Conservation (phyloP, 1,140 invertebrate species). For the Diorhabda elongata region DNA sequence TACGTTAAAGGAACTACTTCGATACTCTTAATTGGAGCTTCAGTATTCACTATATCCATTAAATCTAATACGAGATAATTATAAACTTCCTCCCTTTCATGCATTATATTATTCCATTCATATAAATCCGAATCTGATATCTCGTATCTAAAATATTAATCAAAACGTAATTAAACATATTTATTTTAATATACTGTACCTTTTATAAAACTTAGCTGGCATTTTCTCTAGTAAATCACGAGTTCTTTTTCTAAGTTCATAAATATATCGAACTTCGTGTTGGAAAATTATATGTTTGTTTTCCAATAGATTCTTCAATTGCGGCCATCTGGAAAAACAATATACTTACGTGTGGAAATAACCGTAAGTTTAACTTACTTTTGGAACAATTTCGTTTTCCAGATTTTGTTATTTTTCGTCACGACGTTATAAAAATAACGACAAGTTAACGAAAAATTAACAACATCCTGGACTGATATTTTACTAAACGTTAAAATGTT, state of each 20-base stretch:
- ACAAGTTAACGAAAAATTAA: slow-evolving; percentile 22
- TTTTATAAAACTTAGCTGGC: slow-evolving; percentile 32
- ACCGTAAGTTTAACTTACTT: slow-evolving; percentile 16
- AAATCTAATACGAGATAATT: slow-evolving; percentile 30
- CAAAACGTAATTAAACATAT: background rate
- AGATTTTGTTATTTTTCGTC: slow-evolving; percentile 19
- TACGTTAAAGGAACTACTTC: slow-evolving; percentile 36
- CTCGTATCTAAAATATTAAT: slow-evolving; percentile 19
- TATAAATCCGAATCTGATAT: slow-evolving; percentile 34
- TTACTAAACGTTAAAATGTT: slow-evolving; percentile 8
- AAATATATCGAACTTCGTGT: slow-evolving; percentile 30
- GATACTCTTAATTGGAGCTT: slow-evolving; percentile 29
- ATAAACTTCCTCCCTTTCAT: slow-evolving; percentile 26
- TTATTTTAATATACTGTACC: background rate
- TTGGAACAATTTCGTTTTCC: slow-evolving; percentile 28
- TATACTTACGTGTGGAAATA: background rate
- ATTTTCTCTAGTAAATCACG: slow-evolving; percentile 26
- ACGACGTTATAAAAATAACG: slow-evolving; percentile 19
- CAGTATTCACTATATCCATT: slow-evolving; percentile 30
- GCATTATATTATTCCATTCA: slow-evolving; percentile 27
- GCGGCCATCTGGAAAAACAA: slow-evolving; percentile 31
- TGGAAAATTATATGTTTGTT: slow-evolving; percentile 22
- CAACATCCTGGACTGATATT: slow-evolving; percentile 16
- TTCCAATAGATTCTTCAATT: slow-evolving; percentile 21
- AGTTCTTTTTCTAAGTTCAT: slow-evolving; percentile 25